These are phyloP conservation scores for Caenorhabditis sp. DNA, from an alignment of 2,888 invertebrate species.

Conservation along the genomic window DNA sequence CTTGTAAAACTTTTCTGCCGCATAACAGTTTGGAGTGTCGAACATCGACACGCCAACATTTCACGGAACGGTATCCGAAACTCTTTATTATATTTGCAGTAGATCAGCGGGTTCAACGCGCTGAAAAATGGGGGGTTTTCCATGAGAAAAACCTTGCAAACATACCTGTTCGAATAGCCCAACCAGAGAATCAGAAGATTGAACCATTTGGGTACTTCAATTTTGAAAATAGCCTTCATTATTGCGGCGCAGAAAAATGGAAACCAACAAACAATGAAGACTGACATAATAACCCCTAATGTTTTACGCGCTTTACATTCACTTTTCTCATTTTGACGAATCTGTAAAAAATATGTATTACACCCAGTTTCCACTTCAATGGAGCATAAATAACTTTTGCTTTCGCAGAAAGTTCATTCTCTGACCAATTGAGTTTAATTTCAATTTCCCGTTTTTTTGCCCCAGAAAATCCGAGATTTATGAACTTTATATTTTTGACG, in stretches of 20 bases:
- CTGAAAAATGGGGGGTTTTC: constrained; percentile 45
- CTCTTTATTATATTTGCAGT: constrained; percentile 77
- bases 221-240: constrained; percentile 73
- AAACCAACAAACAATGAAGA: constrained; percentile 94
- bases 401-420: too few relatives aligned
- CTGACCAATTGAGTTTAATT: too few relatives aligned
- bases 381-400: too few relatives aligned
- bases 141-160: too few relatives aligned
- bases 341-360: constrained; percentile 19
- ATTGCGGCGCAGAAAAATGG: constrained; percentile 96
- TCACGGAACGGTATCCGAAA: constrained; percentile 71
- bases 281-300: constrained; percentile 90
- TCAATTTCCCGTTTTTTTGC: too few relatives aligned
- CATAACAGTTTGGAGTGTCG: constrained; percentile 68
- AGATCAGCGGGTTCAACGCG: constrained; percentile 83
- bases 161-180: constrained; percentile 85
- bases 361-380: not conserved
- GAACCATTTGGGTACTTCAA: constrained; percentile 60
- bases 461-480: not conserved
- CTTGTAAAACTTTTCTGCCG: constrained; percentile 67
- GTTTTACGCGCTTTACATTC: constrained; percentile 98
- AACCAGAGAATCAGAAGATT: constrained; percentile 78
- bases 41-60: constrained; percentile 70
- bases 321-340: constrained; percentile 43
- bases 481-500: not conserved